A percentile compares a stretch with the other conserved stretches of the same genome.
Evolutionary conservation across 2,113 vertebrate species (phyloP).

Genomic region (Clupea harengus): DNA sequence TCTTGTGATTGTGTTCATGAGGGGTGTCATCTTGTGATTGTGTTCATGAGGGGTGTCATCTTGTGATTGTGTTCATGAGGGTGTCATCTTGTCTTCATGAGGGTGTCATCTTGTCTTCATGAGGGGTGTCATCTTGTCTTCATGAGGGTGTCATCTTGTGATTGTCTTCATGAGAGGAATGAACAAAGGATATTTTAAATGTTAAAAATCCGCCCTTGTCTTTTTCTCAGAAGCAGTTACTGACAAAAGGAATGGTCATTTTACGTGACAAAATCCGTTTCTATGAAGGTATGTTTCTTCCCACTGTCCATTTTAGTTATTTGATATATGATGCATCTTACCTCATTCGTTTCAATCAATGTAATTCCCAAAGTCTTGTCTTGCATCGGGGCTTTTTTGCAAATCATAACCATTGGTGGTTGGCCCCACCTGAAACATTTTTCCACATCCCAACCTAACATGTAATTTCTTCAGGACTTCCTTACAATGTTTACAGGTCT

Average conservation of each 20-base stretch:
- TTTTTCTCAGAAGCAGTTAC: conserved; percentile 84
- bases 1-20: conserved; percentile 26
- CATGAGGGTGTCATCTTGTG: conserved; percentile 21
- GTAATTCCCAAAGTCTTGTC: neutral
- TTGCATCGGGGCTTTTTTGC: neutral
- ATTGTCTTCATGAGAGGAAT: neutral
- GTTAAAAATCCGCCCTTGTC: neutral
- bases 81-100: too few species aligned
- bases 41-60: neutral
- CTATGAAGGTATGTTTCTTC: conserved; percentile 86
- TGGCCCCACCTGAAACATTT: too few species aligned
- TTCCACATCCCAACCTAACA: too few species aligned
- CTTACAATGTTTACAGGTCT: neutral
- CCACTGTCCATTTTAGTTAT: neutral
- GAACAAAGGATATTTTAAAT: neutral
- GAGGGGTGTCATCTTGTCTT: too few species aligned
- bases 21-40: too few species aligned
- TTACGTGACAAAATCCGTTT: conserved; percentile 96
- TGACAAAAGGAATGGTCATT: conserved; percentile 99
- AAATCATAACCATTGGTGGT: neutral
- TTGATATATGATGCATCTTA: neutral
- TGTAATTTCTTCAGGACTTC: too few species aligned
- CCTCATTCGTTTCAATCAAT: neutral
- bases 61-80: too few species aligned
- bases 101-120: too few species aligned